Base-by-base conservation (phyloP, 2,797 vertebrate genomes). In the Dermochelys coriacea region DNA sequence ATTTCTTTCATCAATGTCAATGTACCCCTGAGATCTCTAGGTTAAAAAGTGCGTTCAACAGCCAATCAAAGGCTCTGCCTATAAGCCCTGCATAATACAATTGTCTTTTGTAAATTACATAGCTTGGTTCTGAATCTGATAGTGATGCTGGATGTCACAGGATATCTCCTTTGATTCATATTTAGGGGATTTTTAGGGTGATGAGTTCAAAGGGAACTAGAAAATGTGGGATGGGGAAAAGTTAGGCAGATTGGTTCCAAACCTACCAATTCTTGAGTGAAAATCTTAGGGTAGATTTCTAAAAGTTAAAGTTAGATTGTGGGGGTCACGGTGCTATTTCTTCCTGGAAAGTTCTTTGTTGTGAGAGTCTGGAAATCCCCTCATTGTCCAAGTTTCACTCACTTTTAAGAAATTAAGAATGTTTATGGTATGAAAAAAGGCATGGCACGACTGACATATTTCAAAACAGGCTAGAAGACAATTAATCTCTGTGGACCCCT, bases 401-500 rank as follows among this genome's bases (percentile, higher is more conserved):
- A 25, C 82, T 95, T 93, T 68, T 80, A 80, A 79, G 93, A 86
- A 79, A 92, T 93, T 85, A 94, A 84, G 41, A 23, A 82, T 92
- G 75, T 68, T 83, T 95, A 89, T 90, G 85, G 75, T 95, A 82
- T 89, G 92, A 89, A n/a, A 91, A 61, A 93, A 54, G 75, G 87
- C 68, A 61, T 50, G 91, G 25, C 93, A 95, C 93, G 49, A 34
- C 75, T 94, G 94, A 95, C 95, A 91, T 92, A 96, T 95, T 97
- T 97, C 93, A 89, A 82, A 96, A 87, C 11, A 52, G 85, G 47
- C 78, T 82, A 90, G 41, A 77, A 95, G 79, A 93, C 86, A 92
- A 96, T 91, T 95, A 91, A 93, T 96, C 93, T 95, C 49, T 89
- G 96, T 5, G 4, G 88, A 37, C 5, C 41, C 50, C n/a, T 71